These are phyloP conservation scores for Eupeodes latifasciatus DNA, from an alignment of 2,888 invertebrate species.

Conservation along the genomic window DNA sequence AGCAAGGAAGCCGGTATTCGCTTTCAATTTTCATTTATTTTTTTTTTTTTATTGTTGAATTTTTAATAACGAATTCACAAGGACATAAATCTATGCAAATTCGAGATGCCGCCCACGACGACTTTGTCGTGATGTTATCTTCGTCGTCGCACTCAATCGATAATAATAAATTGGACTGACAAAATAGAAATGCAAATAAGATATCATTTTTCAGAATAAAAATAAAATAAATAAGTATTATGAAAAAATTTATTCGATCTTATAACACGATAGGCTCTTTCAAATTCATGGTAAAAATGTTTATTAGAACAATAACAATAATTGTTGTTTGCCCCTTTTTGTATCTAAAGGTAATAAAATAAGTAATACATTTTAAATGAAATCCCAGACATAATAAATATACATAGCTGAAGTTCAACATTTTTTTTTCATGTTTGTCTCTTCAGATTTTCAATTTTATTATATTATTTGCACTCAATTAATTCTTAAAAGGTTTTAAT, in stretches of 20 bases:
- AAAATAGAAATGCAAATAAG: constrained; percentile 55
- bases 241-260: constrained; percentile 53
- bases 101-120: background rate
- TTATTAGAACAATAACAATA: background rate
- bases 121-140: too few relatives aligned
- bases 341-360: too few relatives aligned
- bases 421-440: too few relatives aligned
- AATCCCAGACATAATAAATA: too few relatives aligned
- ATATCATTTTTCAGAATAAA: constrained; percentile 12
- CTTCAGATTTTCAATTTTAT: too few relatives aligned
- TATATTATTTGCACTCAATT: too few relatives aligned
- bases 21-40: constrained; percentile 25
- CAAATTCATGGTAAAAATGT: background rate
- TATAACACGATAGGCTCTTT: background rate
- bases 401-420: too few relatives aligned
- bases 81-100: constrained; percentile 44
- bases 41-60: constrained; percentile 34
- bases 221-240: background rate
- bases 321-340: background rate
- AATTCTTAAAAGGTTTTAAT: too few relatives aligned
- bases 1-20: background rate
- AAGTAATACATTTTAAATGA: too few relatives aligned
- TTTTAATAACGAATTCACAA: constrained; percentile 57
- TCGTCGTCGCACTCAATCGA: constrained; percentile 27
- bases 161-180: constrained; percentile 49